phyloP scores from a whole-genome alignment of 2,888 invertebrate genomes.

The Neoascia interrupta region DNA sequence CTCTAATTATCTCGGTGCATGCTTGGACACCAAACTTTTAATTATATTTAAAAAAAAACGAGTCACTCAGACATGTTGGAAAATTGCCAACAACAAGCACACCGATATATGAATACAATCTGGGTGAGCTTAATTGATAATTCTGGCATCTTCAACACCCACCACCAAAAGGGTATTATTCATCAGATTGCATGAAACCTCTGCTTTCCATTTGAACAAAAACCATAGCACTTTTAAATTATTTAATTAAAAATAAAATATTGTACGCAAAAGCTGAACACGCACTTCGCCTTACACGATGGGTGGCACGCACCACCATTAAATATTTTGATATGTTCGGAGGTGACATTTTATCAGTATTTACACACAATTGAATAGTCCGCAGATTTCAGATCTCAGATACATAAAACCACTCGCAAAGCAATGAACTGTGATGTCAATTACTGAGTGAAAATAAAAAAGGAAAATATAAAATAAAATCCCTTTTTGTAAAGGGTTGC shows the following conservation, averaged over 20 bases:
- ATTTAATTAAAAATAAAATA: slow-evolving; percentile 4
- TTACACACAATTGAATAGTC: slow-evolving; percentile 25
- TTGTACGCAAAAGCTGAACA: slow-evolving; percentile 35
- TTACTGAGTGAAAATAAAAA: slow-evolving; percentile 43
- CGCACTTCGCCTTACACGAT: slow-evolving; percentile 42
- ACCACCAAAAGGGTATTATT: slow-evolving; percentile 29
- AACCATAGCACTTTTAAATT: neutral
- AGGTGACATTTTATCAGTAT: slow-evolving; percentile 67
- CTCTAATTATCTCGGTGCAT: too few relatives aligned
- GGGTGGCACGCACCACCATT: slow-evolving; percentile 74
- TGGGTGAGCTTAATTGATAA: too few relatives aligned
- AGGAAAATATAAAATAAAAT: neutral
- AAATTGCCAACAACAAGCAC: too few relatives aligned
- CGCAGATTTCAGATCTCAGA: slow-evolving; percentile 1
- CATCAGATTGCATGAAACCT: neutral
- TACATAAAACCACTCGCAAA: slow-evolving; percentile 25
- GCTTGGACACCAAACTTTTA: too few relatives aligned
- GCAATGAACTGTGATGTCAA: slow-evolving; percentile 30
- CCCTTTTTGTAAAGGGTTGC: slow-evolving; percentile 14
- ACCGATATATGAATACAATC: too few relatives aligned
- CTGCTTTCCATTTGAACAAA: neutral
- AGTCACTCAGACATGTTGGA: too few relatives aligned
- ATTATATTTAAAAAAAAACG: too few relatives aligned
- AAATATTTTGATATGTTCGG: slow-evolving; percentile 74
- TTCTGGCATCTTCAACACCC: too few relatives aligned